Evolutionary conservation across 2,888 invertebrate species (phyloP).

Genomic region (Onthophagus sagittarius): DNA sequence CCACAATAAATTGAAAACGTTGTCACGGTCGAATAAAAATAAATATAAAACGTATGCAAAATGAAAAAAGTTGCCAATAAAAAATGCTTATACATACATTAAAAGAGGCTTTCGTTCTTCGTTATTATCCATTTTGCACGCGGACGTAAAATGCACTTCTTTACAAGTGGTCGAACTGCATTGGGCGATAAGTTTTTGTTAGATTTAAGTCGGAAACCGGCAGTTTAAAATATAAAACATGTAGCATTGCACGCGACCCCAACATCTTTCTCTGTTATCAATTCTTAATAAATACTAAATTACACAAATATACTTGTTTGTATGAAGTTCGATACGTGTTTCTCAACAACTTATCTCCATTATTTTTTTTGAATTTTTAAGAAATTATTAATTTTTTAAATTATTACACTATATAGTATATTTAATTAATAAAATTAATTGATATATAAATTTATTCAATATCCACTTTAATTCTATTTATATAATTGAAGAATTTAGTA

Average conservation of each 20-base stretch:
- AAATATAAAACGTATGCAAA: not conserved
- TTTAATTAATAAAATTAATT: no score
- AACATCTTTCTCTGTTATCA: slow-evolving; percentile 19
- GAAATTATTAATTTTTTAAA: no score
- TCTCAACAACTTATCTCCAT: no score
- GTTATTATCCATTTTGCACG: not conserved
- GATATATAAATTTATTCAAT: no score
- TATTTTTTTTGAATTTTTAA: no score
- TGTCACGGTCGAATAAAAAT: not conserved
- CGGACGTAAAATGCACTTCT: not conserved
- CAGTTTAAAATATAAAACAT: not conserved
- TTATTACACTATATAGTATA: no score
- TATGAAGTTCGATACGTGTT: not conserved
- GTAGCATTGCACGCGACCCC: slow-evolving; percentile 33
- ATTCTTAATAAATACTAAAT: not conserved
- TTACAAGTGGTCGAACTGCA: not conserved
- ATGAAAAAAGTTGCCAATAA: not conserved
- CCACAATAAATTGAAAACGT: not conserved
- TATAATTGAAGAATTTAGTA: no score
- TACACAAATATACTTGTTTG: not conserved
- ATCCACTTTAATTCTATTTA: no score
- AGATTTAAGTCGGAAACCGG: not conserved
- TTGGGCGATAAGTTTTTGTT: not conserved
- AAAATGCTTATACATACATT: not conserved
- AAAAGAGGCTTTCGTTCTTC: slow-evolving; percentile 2